A percentile compares a stretch with the other conserved stretches of the same genome.
Evolutionary conservation across 2,797 vertebrate genomes (phyloP).

Genomic region (Huso huso): DNA sequence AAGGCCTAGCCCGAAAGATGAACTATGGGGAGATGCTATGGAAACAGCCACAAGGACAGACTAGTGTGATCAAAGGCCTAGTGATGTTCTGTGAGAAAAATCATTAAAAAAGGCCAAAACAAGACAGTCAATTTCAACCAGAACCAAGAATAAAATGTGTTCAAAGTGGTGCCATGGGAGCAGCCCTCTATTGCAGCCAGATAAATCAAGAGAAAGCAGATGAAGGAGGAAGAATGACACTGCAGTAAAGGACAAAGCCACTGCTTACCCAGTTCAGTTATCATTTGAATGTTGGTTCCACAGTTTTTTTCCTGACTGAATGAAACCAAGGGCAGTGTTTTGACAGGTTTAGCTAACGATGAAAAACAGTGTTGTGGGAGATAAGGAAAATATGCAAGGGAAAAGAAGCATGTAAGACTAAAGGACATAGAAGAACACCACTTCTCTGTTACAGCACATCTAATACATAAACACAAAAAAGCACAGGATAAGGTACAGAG

Average conservation of each 20-base stretch:
- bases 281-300: slow-evolving; percentile 97
- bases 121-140: slow-evolving; percentile 87
- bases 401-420: slow-evolving; percentile 53
- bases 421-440: slow-evolving; percentile 14
- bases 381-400: slow-evolving; percentile 34
- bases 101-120: slow-evolving; percentile 82
- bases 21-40: slow-evolving; percentile 76
- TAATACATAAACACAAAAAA: not conserved
- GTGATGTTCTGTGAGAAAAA: slow-evolving; percentile 76
- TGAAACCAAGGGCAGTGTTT: slow-evolving; percentile 94
- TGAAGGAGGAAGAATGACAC: slow-evolving; percentile 66
- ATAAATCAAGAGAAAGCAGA: slow-evolving; percentile 82
- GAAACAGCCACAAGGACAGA: slow-evolving; percentile 92
- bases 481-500: too few species aligned
- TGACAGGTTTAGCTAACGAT: slow-evolving; percentile 90
- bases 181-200: slow-evolving; percentile 81
- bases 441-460: not conserved
- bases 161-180: slow-evolving; percentile 89
- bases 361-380: slow-evolving; percentile 52
- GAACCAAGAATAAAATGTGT: slow-evolving; percentile 85
- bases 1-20: slow-evolving; percentile 60
- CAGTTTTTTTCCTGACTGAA: slow-evolving; percentile 98
- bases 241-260: slow-evolving; percentile 62
- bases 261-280: slow-evolving; percentile 97
- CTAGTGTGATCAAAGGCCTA: slow-evolving; percentile 88